Conservation (phyloP, 2,888 invertebrate genomes). For the Pyralis farinalis region DNA sequence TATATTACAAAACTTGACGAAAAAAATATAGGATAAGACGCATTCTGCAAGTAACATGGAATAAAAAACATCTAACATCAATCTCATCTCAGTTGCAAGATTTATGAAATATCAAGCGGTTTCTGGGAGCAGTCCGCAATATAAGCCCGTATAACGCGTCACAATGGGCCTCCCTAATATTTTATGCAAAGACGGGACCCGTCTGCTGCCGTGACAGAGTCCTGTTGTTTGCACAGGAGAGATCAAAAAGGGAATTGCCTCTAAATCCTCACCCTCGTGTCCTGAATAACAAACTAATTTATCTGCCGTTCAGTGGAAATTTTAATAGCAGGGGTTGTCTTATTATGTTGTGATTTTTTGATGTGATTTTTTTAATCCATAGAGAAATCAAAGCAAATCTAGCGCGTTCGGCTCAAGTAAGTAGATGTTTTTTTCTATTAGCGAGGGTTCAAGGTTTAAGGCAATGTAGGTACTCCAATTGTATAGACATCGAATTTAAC, state of each 20-base stretch:
- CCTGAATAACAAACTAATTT: conserved; percentile 72
- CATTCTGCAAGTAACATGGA: too few relatives aligned
- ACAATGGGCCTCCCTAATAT: conserved; percentile 43
- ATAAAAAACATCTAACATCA: background rate
- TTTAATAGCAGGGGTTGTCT: conserved; percentile 37
- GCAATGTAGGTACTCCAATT: too few relatives aligned
- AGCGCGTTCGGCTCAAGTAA: too few relatives aligned
- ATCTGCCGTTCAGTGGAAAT: conserved; percentile 43
- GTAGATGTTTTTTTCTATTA: too few relatives aligned
- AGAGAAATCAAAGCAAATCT: too few relatives aligned
- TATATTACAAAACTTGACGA: too few relatives aligned
- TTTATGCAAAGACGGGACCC: conserved; percentile 69
- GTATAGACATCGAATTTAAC: too few relatives aligned
- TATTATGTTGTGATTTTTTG: conserved; percentile 16
- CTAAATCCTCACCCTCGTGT: conserved; percentile 62
- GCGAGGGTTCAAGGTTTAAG: too few relatives aligned
- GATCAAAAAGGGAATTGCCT: conserved; percentile 76
- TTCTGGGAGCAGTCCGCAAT: background rate
- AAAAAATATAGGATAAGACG: too few relatives aligned
- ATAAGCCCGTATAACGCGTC: conserved; percentile 9
- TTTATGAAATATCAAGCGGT: background rate
- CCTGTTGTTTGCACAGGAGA: conserved; percentile 67
- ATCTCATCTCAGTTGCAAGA: background rate
- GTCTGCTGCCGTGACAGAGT: conserved; percentile 54
- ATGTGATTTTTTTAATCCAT: too few relatives aligned